A percentile compares a stretch with the other conserved stretches of the same genome.
Conservation (phyloP, 2,113 vertebrate species). For the Aplodontia rufa region DNA sequence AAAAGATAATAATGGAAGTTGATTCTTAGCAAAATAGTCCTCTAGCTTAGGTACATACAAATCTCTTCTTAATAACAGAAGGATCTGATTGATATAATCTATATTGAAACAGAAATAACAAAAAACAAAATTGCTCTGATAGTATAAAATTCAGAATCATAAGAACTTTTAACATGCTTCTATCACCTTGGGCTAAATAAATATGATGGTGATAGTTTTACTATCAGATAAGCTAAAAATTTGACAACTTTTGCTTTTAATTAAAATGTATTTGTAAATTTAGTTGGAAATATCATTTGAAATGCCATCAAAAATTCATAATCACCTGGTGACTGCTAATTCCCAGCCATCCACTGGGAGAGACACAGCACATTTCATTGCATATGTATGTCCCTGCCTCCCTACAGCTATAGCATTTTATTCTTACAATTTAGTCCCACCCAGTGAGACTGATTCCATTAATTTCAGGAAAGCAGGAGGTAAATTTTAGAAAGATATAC, state of each 20-base stretch:
- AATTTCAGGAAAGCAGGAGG: conserved; percentile 4
- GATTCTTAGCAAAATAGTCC: conserved; percentile 58
- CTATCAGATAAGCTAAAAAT: conserved; percentile 44
- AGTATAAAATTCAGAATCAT: conserved; percentile 31
- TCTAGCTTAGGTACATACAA: conserved; percentile 5
- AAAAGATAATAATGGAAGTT: conserved; percentile 54
- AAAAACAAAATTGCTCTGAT: conserved; percentile 51
- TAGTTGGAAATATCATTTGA: conserved; percentile 40
- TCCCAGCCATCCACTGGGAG: not conserved
- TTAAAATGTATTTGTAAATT: conserved; percentile 49
- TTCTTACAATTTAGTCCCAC: conserved; percentile 19
- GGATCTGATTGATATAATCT: conserved; percentile 31
- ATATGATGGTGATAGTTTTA: conserved; percentile 11
- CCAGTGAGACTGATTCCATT: not conserved
- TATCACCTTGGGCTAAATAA: conserved; percentile 36
- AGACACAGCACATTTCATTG: not conserved
- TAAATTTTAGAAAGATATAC: not conserved
- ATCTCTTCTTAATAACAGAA: conserved; percentile 46
- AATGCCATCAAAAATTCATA: conserved; percentile 63
- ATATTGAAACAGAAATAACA: conserved; percentile 35
- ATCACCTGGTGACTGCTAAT: conserved; percentile 35
- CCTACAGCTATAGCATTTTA: not conserved
- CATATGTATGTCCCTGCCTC: not conserved
- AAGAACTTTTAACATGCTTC: conserved; percentile 44
- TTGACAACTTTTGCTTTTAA: conserved; percentile 43